Percentiles rank a stretch among this genome's conserved stretches.
Evolutionary conservation across 2,888 invertebrate species (phyloP).

Genomic region (Bimastos eiseni): DNA sequence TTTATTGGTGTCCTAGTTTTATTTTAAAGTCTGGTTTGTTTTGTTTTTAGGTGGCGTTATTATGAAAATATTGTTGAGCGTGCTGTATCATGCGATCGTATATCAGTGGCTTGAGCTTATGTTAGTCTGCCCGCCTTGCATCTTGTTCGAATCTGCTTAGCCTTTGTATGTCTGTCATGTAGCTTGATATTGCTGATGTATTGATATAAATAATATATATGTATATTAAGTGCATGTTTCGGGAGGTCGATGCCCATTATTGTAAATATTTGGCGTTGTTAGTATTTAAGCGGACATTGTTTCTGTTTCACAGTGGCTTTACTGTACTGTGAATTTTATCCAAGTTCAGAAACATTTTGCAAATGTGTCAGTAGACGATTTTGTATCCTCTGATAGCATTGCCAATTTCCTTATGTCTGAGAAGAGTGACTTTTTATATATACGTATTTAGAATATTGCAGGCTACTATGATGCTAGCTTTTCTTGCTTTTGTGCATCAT

Average conservation of each 20-base stretch:
- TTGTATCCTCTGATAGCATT: neutral
- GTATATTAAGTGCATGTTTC: neutral
- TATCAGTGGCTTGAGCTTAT: conserved; percentile 13
- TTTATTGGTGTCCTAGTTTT: no score
- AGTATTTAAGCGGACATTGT: neutral
- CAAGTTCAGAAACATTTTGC: neutral
- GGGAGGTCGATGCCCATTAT: neutral
- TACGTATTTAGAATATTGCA: neutral
- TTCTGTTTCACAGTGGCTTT: neutral
- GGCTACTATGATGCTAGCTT: no score
- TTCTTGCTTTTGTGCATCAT: no score
- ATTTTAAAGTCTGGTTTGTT: no score
- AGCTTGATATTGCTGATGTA: neutral
- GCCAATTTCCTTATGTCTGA: neutral
- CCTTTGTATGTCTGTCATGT: neutral
- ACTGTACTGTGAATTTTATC: neutral
- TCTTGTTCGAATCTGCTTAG: neutral
- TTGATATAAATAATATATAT: neutral
- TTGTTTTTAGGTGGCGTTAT: neutral
- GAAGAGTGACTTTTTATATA: neutral
- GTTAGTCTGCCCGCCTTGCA: neutral
- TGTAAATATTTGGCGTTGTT: neutral
- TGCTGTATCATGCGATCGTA: neutral
- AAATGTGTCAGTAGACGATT: neutral
- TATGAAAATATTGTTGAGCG: neutral